Evolutionary conservation across 2,797 vertebrate genomes (phyloP).

Genomic region (Alauda arvensis): DNA sequence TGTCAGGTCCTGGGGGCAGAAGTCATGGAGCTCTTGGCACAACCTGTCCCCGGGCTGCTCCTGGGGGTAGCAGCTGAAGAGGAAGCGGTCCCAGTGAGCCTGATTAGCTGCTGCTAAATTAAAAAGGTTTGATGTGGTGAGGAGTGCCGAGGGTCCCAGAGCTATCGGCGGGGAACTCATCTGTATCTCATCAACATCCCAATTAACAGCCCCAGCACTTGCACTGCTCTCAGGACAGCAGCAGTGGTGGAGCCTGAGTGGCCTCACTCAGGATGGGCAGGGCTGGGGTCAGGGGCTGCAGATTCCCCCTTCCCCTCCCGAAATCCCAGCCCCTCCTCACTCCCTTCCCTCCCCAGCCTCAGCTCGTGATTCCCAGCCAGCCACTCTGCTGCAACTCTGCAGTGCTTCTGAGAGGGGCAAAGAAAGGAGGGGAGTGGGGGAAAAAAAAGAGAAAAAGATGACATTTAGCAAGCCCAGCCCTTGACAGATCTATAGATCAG

Average conservation of each 20-base stretch:
- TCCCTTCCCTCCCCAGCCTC: neutral
- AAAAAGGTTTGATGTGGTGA: neutral
- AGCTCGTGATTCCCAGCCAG: neutral
- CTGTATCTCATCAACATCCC: slow-evolving; percentile 7
- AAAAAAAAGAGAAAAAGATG: neutral
- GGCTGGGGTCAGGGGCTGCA: neutral
- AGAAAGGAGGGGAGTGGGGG: neutral
- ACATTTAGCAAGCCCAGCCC: slow-evolving; percentile 36
- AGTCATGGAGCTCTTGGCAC: neutral
- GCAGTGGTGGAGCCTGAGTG: accelerated
- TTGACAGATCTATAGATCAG: slow-evolving; percentile 33
- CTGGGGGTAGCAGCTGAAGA: neutral
- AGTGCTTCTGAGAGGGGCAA: neutral
- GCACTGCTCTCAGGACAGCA: neutral
- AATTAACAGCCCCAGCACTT: neutral
- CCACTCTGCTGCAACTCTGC: neutral
- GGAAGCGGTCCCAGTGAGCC: neutral
- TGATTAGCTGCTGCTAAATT: neutral
- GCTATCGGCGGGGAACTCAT: neutral
- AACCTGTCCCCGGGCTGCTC: neutral
- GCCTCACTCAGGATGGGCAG: neutral
- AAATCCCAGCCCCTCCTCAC: neutral
- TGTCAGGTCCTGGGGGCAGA: neutral
- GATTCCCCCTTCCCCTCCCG: neutral
- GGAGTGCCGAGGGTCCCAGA: neutral